A percentile compares a stretch with the other conserved stretches of the same genome.
Conservation (phyloP, 2,797 vertebrate species). For the Pipistrellus nathusii region DNA sequence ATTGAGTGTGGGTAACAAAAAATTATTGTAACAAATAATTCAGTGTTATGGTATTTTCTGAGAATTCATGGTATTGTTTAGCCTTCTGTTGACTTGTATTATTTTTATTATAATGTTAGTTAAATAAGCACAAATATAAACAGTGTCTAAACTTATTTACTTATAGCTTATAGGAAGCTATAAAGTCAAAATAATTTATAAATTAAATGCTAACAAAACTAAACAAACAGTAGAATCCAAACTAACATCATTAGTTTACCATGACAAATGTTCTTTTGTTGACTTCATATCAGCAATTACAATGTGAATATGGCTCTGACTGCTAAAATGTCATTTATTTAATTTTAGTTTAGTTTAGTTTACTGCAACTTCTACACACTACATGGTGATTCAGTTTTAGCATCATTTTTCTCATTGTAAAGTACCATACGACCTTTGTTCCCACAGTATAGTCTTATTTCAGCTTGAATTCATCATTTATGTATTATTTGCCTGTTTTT, state of each 20-base stretch:
- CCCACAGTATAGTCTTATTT: neutral
- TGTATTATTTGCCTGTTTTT: neutral
- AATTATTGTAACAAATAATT: neutral
- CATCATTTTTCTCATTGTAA: neutral
- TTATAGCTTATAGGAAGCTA: constrained; percentile 18
- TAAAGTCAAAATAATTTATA: constrained; percentile 63
- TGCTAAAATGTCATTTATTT: neutral
- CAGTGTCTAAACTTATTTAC: constrained; percentile 54
- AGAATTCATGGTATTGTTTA: constrained; percentile 13
- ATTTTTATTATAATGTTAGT: constrained; percentile 54
- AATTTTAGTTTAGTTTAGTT: neutral
- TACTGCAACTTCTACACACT: neutral
- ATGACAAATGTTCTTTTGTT: constrained; percentile 26
- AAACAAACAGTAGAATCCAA: constrained; percentile 59
- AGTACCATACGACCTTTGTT: neutral
- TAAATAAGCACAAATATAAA: constrained; percentile 57
- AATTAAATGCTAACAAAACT: constrained; percentile 58
- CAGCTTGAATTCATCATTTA: neutral
- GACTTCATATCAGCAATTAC: constrained; percentile 8
- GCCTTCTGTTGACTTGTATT: neutral
- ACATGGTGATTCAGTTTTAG: neutral
- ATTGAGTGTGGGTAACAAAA: neutral
- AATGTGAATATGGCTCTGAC: neutral
- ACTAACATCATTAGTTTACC: constrained; percentile 35
- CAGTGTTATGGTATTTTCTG: neutral